phyloP scores from a whole-genome alignment of 2,888 invertebrate species.

The Ornithoptera priamus region DNA sequence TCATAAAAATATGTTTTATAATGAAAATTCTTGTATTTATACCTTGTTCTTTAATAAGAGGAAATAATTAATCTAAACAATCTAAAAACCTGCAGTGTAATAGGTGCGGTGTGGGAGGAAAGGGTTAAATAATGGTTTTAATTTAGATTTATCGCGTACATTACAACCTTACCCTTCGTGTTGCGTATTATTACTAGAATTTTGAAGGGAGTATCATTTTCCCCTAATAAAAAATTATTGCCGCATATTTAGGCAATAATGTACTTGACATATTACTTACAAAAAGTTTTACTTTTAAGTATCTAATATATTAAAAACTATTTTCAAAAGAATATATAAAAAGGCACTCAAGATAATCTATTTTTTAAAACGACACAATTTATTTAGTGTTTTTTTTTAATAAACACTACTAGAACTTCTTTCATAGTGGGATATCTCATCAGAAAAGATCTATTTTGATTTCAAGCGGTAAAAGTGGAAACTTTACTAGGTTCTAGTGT shows the following conservation, averaged over 20 bases:
- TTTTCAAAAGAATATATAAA: too few relatives aligned
- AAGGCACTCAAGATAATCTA: too few relatives aligned
- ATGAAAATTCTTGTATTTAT: not conserved
- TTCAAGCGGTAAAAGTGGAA: not conserved
- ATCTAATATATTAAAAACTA: not conserved
- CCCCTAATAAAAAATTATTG: conserved; percentile 24
- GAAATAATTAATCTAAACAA: conserved; percentile 30
- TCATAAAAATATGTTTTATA: not conserved
- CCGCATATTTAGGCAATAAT: conserved; percentile 12
- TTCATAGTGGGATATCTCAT: too few relatives aligned
- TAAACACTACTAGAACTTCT: too few relatives aligned
- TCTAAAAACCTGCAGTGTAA: conserved; percentile 41
- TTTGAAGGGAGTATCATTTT: conserved; percentile 24
- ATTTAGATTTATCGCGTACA: conserved; percentile 66
- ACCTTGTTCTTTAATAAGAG: conserved; percentile 27
- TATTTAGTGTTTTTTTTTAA: too few relatives aligned
- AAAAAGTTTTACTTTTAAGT: not conserved
- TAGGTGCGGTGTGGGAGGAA: conserved; percentile 46
- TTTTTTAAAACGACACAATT: too few relatives aligned
- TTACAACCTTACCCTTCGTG: conserved; percentile 46
- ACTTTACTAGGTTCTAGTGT: not conserved
- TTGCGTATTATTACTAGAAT: conserved; percentile 45
- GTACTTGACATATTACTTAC: not conserved
- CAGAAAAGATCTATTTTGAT: not conserved
- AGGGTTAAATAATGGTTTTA: conserved; percentile 66